A percentile compares a stretch with the other conserved stretches of the same genome.
Evolutionary conservation across 53 echinoderm and acorn worm genomes (phyloP).

Genomic region (Astropecten irregularis): DNA sequence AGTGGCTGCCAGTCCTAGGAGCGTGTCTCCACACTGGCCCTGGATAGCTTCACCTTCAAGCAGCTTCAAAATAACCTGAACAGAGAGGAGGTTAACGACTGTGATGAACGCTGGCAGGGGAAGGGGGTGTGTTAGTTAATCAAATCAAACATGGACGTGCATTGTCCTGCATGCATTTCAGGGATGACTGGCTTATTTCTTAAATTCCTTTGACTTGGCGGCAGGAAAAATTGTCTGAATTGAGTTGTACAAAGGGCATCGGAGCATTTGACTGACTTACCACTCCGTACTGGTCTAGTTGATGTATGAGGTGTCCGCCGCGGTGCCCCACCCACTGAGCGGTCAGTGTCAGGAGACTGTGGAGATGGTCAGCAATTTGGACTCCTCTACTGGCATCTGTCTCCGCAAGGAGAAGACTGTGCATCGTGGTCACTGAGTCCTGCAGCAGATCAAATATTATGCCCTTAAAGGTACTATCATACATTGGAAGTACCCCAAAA

Average conservation of each 20-base stretch:
- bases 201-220: too few relatives aligned
- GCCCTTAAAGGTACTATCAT: too few relatives aligned
- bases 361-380: conserved; percentile 5
- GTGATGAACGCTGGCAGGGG: not conserved
- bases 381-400: not conserved
- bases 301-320: conserved; percentile 34
- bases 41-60: not conserved
- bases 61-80: conserved; percentile 47
- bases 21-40: conserved; percentile 21
- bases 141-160: too few relatives aligned
- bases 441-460: not conserved
- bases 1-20: conserved; percentile 38
- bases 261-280: too few relatives aligned
- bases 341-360: not conserved
- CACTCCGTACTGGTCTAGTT: conserved; percentile 10
- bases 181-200: too few relatives aligned
- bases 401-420: not conserved
- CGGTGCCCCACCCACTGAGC: conserved; percentile 29
- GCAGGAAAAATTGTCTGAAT: too few relatives aligned
- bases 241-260: too few relatives aligned
- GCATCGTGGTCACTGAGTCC: not conserved
- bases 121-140: not conserved
- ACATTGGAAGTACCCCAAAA: too few relatives aligned
- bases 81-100: not conserved
- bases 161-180: too few relatives aligned